Conservation (phyloP, 2,888 invertebrate genomes). For the Shargacucullia verbasci region DNA sequence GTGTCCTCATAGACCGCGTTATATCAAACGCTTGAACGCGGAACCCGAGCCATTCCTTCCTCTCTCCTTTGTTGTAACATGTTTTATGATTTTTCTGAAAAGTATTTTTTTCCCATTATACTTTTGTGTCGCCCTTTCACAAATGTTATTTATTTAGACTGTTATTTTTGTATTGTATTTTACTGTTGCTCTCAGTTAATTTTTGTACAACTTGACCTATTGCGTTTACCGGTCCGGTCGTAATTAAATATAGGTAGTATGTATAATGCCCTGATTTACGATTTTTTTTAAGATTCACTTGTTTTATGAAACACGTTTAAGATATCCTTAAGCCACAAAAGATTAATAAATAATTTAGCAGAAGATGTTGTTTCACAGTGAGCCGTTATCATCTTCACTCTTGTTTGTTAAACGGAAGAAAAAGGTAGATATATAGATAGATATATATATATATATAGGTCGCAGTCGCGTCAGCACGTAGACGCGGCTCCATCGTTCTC, state of each 20-base stretch:
- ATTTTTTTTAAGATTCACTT: too few relatives aligned
- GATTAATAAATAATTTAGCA: too few relatives aligned
- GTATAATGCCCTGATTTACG: neutral
- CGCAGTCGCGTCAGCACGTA: constrained; percentile 14
- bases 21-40: constrained; percentile 42
- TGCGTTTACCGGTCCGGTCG: constrained; percentile 6
- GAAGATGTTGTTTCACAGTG: too few relatives aligned
- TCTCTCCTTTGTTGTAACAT: constrained; percentile 37
- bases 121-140: constrained; percentile 24
- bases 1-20: constrained; percentile 48
- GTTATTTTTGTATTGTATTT: constrained; percentile 10
- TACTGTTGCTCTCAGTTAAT: constrained; percentile 1
- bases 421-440: too few relatives aligned
- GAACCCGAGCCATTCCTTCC: constrained; percentile 38
- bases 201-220: constrained; percentile 5
- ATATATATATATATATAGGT: constrained; percentile 24
- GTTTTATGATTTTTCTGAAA: constrained; percentile 39
- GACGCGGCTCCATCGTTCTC: constrained; percentile 20
- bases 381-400: too few relatives aligned
- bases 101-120: constrained; percentile 39
- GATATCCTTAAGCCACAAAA: too few relatives aligned
- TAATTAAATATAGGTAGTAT: neutral
- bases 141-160: constrained; percentile 25
- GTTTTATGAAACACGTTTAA: too few relatives aligned
- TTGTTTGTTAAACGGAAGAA: too few relatives aligned